phyloP scores from a whole-genome alignment of 1,140 invertebrate genomes.

The Zaprionus tsacasi region DNA sequence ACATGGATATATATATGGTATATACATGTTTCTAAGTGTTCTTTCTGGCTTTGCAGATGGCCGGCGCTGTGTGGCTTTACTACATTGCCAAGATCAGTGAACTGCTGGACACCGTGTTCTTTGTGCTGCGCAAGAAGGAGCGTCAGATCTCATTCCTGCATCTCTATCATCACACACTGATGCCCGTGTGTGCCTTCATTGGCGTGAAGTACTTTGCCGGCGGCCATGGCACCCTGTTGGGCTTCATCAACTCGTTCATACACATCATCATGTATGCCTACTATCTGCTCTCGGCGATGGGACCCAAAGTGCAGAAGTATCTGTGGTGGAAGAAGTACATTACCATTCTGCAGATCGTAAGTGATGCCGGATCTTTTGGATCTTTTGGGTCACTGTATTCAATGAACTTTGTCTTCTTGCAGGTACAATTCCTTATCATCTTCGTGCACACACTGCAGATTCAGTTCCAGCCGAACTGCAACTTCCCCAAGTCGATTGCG shows the following conservation, averaged over 20 bases:
- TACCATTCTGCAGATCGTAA: slow-evolving; percentile 92
- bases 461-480: slow-evolving; percentile 87
- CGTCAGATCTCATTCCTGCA: slow-evolving; percentile 91
- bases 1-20: neutral
- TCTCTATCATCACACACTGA: slow-evolving; percentile 89
- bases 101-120: slow-evolving; percentile 91
- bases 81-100: slow-evolving; percentile 88
- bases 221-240: slow-evolving; percentile 92
- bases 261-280: slow-evolving; percentile 93
- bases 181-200: slow-evolving; percentile 92
- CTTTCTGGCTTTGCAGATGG: slow-evolving; percentile 85
- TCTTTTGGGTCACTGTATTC: too few species aligned
- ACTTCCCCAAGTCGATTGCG: slow-evolving; percentile 88
- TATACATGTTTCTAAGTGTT: neutral
- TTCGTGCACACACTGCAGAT: slow-evolving; percentile 88
- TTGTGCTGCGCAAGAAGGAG: slow-evolving; percentile 92
- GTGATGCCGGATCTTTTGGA: slow-evolving; percentile 60
- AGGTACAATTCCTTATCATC: slow-evolving; percentile 93
- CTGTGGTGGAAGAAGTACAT: slow-evolving; percentile 97
- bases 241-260: slow-evolving; percentile 92
- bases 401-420: slow-evolving; percentile 49
- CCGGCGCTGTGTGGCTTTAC: slow-evolving; percentile 87
- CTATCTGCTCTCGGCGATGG: slow-evolving; percentile 92
- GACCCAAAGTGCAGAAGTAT: slow-evolving; percentile 92
- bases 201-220: slow-evolving; percentile 91